Conservation (phyloP, 2,113 vertebrate species). For the Amblyopsis rosae region DNA sequence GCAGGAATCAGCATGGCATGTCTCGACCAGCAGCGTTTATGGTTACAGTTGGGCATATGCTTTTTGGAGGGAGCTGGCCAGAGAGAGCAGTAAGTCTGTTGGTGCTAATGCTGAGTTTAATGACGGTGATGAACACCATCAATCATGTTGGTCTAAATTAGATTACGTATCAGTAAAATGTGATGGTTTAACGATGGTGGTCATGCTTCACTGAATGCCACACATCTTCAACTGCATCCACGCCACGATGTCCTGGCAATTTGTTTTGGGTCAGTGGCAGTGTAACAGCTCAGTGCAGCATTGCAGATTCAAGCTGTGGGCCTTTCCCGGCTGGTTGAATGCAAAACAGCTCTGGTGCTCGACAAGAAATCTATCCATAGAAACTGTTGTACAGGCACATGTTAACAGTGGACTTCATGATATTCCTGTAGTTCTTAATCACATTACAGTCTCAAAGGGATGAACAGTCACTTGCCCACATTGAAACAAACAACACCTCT, state of each 20-base stretch:
- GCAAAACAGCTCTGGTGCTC: too few relatives aligned
- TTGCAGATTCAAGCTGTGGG: conserved; percentile 50
- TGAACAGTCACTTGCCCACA: too few relatives aligned
- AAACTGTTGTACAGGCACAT: too few relatives aligned
- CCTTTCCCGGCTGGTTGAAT: neutral
- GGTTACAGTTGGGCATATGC: neutral
- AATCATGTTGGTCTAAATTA: conserved; percentile 29
- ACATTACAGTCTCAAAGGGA: too few relatives aligned
- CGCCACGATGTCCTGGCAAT: conserved; percentile 47
- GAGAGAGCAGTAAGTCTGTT: conserved; percentile 24
- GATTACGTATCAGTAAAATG: conserved; percentile 47
- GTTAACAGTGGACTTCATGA: too few relatives aligned
- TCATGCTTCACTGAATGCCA: conserved; percentile 29
- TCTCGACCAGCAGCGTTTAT: neutral
- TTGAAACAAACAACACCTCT: too few relatives aligned
- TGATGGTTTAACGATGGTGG: conserved; percentile 48
- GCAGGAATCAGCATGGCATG: neutral
- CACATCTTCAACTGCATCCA: conserved; percentile 30
- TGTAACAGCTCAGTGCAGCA: conserved; percentile 56
- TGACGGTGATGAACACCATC: conserved; percentile 42
- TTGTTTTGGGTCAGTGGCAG: conserved; percentile 63
- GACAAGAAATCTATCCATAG: too few relatives aligned
- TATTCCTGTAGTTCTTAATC: too few relatives aligned
- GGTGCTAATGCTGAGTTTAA: conserved; percentile 33
- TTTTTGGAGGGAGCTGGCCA: conserved; percentile 17